Evolutionary conservation across 2,797 vertebrate genomes (phyloP).

Genomic region (Gymnocypris eckloni): DNA sequence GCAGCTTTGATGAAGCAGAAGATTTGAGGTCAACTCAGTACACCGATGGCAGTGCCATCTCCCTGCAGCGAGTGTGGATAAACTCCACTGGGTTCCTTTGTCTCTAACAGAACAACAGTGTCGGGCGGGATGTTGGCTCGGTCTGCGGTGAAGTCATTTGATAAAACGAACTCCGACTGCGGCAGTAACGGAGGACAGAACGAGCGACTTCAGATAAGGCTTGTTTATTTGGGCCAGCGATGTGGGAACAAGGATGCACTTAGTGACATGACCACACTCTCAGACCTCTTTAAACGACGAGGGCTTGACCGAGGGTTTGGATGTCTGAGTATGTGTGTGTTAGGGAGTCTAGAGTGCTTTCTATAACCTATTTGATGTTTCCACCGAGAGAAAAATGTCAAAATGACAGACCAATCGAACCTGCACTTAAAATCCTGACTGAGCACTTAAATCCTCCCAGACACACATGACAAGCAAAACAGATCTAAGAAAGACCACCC

Average conservation of each 20-base stretch:
- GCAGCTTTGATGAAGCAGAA: not conserved
- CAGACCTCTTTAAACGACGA: constrained; percentile 16
- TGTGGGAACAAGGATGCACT: constrained; percentile 23
- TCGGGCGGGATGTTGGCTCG: not conserved
- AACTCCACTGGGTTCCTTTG: constrained; percentile 35
- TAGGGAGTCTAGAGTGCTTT: constrained; percentile 7
- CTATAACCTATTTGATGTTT: constrained; percentile 34
- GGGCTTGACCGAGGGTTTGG: constrained; percentile 7
- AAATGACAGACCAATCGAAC: constrained; percentile 26
- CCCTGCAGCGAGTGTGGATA: not conserved
- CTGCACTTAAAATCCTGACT: constrained; percentile 32
- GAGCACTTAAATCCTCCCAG: constrained; percentile 2
- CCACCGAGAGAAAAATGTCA: not conserved
- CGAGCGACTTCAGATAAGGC: not conserved
- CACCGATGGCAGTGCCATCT: not conserved
- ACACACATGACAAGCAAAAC: not conserved
- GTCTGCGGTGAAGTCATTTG: constrained; percentile 35
- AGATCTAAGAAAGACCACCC: not conserved
- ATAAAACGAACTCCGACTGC: constrained; percentile 6
- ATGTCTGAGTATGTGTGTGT: constrained; percentile 12
- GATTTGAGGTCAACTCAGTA: constrained; percentile 1
- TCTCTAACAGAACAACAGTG: constrained; percentile 34
- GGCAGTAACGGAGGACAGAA: constrained; percentile 3
- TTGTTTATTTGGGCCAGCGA: constrained; percentile 20
- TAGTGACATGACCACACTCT: constrained; percentile 15